Percentiles rank a stretch among this genome's conserved stretches.
These are phyloP conservation scores for Empidonax alnorum DNA, from an alignment of 2,113 vertebrate genomes.

Conservation along the genomic window DNA sequence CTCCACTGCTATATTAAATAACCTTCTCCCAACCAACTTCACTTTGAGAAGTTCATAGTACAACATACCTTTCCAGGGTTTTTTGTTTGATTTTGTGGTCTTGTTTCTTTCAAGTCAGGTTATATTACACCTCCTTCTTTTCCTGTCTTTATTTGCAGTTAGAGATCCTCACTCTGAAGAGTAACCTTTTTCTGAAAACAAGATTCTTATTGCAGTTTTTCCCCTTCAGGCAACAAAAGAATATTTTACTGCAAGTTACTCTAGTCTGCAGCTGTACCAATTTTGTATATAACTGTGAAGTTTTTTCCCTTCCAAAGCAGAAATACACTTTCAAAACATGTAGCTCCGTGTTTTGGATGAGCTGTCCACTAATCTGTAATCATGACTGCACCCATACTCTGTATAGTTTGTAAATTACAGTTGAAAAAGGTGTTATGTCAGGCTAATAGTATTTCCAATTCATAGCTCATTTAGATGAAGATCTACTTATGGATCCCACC, in stretches of 20 bases:
- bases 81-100: not conserved
- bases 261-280: not conserved
- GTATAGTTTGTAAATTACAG: not conserved
- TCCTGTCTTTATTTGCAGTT: not conserved
- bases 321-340: not conserved
- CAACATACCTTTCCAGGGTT: not conserved
- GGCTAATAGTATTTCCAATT: not conserved
- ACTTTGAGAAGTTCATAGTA: not conserved
- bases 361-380: not conserved
- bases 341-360: not conserved
- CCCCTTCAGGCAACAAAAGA: not conserved
- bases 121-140: not conserved
- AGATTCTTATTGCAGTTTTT: not conserved
- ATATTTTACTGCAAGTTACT: not conserved
- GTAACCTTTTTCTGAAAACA: not conserved
- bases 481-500: not conserved
- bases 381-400: no score
- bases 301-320: not conserved
- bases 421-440: not conserved
- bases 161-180: not conserved
- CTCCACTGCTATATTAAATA: not conserved
- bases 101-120: not conserved
- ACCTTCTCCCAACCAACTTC: not conserved
- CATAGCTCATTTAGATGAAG: not conserved
- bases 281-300: not conserved